Conservation (phyloP, 2,888 invertebrate genomes). For the Perithous albicinctus region DNA sequence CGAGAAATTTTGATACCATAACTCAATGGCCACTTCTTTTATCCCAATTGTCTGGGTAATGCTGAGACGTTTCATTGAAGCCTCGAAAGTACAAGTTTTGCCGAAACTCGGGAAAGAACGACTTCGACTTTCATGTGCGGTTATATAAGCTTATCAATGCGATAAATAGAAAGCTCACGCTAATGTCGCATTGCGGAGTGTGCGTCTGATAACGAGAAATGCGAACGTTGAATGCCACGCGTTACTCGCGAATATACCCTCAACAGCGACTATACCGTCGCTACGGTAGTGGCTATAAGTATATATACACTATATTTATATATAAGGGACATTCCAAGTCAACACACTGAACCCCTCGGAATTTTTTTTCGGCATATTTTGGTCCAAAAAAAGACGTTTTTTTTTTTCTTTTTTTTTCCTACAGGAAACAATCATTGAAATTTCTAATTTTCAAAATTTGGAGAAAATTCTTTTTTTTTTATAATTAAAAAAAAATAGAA, state of each 20-base stretch:
- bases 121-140: background rate
- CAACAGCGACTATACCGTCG: background rate
- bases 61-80: slow-evolving; percentile 25
- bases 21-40: background rate
- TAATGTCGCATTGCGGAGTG: slow-evolving; percentile 43
- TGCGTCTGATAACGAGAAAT: slow-evolving; percentile 57
- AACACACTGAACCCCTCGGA: too few relatives aligned
- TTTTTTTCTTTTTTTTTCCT: too few relatives aligned
- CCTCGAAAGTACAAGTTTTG: slow-evolving; percentile 26
- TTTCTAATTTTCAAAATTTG: too few relatives aligned
- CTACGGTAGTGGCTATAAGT: background rate
- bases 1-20: background rate
- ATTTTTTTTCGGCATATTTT: too few relatives aligned
- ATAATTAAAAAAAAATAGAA: too few relatives aligned
- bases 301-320: background rate
- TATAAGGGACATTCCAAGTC: too few relatives aligned
- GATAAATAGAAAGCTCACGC: slow-evolving; percentile 46
- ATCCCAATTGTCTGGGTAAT: background rate
- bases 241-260: slow-evolving; percentile 1
- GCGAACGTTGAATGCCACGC: slow-evolving; percentile 35
- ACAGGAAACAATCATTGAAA: too few relatives aligned
- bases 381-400: too few relatives aligned
- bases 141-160: slow-evolving; percentile 46
- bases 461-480: too few relatives aligned
- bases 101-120: slow-evolving; percentile 6